phyloP scores from a whole-genome alignment of 1,140 invertebrate genomes.

The Andrena cerasifolii region DNA sequence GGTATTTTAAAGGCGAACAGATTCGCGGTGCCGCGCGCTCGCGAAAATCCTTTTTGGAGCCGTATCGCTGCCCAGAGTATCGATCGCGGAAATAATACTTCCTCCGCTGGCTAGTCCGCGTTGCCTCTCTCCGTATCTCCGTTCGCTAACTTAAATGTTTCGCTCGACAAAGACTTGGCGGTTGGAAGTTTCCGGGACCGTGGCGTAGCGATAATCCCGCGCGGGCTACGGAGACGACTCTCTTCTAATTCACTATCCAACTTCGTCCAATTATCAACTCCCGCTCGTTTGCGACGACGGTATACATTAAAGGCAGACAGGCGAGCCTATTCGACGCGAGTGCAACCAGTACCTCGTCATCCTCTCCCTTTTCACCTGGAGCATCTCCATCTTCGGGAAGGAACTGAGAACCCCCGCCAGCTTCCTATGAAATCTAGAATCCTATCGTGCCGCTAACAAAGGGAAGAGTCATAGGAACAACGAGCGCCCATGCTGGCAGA shows the following conservation, averaged over 20 bases:
- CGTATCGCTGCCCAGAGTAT: background rate
- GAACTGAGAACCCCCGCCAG: background rate
- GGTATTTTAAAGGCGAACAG: background rate
- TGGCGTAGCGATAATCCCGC: background rate
- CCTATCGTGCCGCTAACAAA: background rate
- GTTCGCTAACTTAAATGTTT: background rate
- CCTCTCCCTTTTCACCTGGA: conserved; percentile 1
- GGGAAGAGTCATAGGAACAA: background rate
- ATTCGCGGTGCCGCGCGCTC: background rate
- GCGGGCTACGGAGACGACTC: no score
- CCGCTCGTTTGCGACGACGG: background rate
- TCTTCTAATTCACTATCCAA: background rate
- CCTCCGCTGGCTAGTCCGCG: background rate
- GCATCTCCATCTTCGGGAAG: conserved; percentile 5
- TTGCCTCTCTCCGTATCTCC: background rate
- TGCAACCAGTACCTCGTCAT: conserved; percentile 14
- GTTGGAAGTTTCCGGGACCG: background rate
- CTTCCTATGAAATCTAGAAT: background rate
- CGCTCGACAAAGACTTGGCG: background rate
- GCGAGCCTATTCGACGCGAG: background rate
- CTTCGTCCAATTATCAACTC: background rate
- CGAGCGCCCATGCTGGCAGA: background rate
- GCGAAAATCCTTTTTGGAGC: background rate
- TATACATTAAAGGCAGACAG: background rate
- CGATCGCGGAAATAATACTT: conserved; percentile 2